Percentiles rank a stretch among this genome's conserved stretches.
Conservation (phyloP, 1,140 invertebrate genomes). For the Solenopsis fugax region DNA sequence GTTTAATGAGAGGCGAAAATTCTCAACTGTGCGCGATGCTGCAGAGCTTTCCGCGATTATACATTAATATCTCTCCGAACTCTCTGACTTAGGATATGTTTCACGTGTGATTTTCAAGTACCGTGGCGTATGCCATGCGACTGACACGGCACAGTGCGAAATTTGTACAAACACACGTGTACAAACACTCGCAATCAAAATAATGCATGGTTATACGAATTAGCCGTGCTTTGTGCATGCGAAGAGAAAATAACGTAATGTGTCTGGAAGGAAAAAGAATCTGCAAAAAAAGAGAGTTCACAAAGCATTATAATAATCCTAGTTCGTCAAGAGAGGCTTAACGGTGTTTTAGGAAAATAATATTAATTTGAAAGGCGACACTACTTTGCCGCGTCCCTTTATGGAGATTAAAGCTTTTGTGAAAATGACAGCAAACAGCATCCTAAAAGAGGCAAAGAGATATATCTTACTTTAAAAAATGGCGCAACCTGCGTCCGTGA, state of each 20-base stretch:
- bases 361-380: constrained; percentile 51
- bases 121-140: not conserved
- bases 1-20: not conserved
- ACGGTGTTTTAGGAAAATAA: constrained; percentile 48
- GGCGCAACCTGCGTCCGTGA: not conserved
- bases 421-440: constrained; percentile 53
- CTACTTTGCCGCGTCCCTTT: not conserved
- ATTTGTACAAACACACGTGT: not conserved
- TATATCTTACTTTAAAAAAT: constrained; percentile 15
- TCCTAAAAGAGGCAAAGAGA: constrained; percentile 16
- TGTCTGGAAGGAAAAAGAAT: too few relatives aligned
- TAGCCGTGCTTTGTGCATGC: not conserved
- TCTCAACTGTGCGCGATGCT: not conserved
- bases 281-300: not conserved
- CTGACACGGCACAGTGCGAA: not conserved
- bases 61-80: not conserved
- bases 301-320: constrained; percentile 43
- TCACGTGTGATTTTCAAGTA: not conserved
- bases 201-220: constrained; percentile 15
- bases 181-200: constrained; percentile 8
- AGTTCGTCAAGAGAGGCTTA: constrained; percentile 10
- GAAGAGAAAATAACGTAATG: not conserved
- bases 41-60: not conserved
- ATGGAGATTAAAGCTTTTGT: constrained; percentile 55
- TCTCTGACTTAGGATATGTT: not conserved